phyloP scores from a whole-genome alignment of 2,888 invertebrate genomes.

The Philopedon plagiatum region DNA sequence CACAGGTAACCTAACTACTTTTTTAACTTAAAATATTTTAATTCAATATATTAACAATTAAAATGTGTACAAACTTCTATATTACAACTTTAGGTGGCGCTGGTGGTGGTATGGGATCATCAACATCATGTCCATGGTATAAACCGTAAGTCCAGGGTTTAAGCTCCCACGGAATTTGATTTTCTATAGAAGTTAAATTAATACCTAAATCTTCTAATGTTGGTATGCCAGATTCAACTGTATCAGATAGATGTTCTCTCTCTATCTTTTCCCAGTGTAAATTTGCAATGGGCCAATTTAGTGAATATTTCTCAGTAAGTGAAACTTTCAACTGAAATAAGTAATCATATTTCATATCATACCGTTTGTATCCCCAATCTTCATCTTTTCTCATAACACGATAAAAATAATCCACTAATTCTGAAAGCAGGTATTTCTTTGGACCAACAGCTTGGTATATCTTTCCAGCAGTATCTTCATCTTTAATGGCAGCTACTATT shows the following conservation, averaged over 20 bases:
- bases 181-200: slow-evolving; percentile 81
- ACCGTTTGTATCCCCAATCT: slow-evolving; percentile 79
- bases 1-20: too few relatives aligned
- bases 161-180: slow-evolving; percentile 87
- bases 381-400: slow-evolving; percentile 78
- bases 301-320: slow-evolving; percentile 74
- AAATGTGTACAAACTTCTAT: slow-evolving; percentile 17
- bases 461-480: slow-evolving; percentile 83
- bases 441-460: slow-evolving; percentile 93
- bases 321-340: slow-evolving; percentile 77
- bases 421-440: slow-evolving; percentile 82
- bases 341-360: slow-evolving; percentile 82
- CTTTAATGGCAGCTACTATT: slow-evolving; percentile 84
- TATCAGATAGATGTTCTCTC: slow-evolving; percentile 84
- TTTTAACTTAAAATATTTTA: not conserved
- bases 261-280: slow-evolving; percentile 87
- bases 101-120: slow-evolving; percentile 80
- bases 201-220: slow-evolving; percentile 93
- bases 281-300: slow-evolving; percentile 77
- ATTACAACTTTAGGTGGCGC: slow-evolving; percentile 72
- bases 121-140: slow-evolving; percentile 82
- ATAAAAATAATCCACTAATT: slow-evolving; percentile 88
- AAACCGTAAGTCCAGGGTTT: slow-evolving; percentile 77
- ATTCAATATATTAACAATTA: not conserved
- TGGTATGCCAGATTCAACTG: slow-evolving; percentile 75